Conservation (phyloP, 2,888 invertebrate genomes). For the Microctonus brassicae region DNA sequence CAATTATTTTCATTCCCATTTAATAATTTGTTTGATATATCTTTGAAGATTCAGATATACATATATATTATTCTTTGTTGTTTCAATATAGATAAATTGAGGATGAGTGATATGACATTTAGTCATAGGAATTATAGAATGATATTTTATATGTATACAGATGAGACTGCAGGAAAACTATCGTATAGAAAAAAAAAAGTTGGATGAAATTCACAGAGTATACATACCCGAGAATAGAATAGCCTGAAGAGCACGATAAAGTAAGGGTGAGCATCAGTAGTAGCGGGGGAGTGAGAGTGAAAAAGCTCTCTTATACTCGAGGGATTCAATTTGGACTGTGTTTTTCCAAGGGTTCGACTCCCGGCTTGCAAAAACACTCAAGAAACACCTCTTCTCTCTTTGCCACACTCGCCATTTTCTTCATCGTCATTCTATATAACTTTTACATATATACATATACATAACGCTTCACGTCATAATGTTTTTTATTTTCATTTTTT, state of each 20-base stretch:
- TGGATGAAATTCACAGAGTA: slow-evolving; percentile 7
- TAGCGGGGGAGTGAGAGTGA: slow-evolving; percentile 48
- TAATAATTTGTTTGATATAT: too few species aligned
- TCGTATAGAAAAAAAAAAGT: slow-evolving; percentile 4
- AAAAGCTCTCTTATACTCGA: slow-evolving; percentile 59
- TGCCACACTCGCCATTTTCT: slow-evolving; percentile 47
- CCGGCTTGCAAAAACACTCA: slow-evolving; percentile 69
- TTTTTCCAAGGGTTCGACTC: slow-evolving; percentile 70
- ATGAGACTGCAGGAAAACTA: not conserved
- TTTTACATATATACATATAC: too few species aligned
- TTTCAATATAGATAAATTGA: not conserved
- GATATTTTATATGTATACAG: not conserved
- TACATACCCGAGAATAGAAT: slow-evolving; percentile 17
- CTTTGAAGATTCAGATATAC: too few species aligned
- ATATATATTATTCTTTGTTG: too few species aligned
- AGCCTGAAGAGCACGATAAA: slow-evolving; percentile 29
- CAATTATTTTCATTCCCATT: not conserved
- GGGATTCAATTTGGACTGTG: slow-evolving; percentile 69
- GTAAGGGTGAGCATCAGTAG: slow-evolving; percentile 39
- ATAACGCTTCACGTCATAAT: not conserved
- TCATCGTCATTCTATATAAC: slow-evolving; percentile 22
- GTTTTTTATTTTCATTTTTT: slow-evolving; percentile 23
- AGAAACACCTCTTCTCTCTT: slow-evolving; percentile 65
- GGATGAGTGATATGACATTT: not conserved
- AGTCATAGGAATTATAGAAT: not conserved